phyloP scores from a whole-genome alignment of 2,888 invertebrate species.

The Caenorhabditis becei region DNA sequence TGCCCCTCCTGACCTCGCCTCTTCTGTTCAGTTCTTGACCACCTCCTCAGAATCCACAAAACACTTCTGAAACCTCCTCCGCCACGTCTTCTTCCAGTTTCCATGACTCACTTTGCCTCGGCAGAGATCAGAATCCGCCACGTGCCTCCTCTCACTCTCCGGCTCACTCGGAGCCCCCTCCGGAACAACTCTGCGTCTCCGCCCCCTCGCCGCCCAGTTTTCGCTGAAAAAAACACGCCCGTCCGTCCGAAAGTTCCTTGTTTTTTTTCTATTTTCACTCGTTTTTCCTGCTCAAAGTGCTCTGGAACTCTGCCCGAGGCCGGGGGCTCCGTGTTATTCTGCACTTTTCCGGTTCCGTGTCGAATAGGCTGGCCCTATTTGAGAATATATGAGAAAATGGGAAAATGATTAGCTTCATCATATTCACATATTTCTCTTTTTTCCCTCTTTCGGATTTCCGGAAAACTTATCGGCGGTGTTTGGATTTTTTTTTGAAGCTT shows the following conservation, averaged over 20 bases:
- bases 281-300: slow-evolving; percentile 1
- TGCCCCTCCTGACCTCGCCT: too few species aligned
- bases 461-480: not conserved
- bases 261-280: not conserved
- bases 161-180: not conserved
- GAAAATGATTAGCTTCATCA: not conserved
- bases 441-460: not conserved
- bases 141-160: not conserved
- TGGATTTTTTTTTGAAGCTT: too few species aligned
- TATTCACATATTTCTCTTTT: not conserved
- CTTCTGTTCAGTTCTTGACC: too few species aligned
- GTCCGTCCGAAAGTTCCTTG: not conserved
- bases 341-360: slow-evolving; percentile 10
- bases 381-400: not conserved
- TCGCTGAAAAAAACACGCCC: not conserved
- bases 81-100: not conserved
- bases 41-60: too few species aligned
- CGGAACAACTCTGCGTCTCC: not conserved
- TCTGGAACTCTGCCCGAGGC: not conserved
- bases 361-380: not conserved
- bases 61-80: too few species aligned
- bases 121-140: not conserved
- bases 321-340: slow-evolving; percentile 3
- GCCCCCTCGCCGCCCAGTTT: not conserved
- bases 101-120: not conserved